Conservation (phyloP, 2,113 vertebrate species). For the Phrynosoma blainvillii region DNA sequence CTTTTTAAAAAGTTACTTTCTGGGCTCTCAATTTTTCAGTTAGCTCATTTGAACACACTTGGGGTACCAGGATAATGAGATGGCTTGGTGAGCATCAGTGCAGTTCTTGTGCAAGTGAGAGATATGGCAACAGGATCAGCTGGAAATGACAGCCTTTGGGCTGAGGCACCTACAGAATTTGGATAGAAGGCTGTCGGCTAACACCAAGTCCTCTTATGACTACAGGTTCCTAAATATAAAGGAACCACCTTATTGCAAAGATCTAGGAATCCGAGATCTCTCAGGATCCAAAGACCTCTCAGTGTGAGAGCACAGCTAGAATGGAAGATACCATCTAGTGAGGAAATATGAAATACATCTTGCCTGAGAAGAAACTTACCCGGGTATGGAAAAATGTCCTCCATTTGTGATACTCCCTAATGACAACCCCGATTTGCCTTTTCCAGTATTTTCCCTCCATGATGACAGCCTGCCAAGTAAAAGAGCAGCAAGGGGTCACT, state of each 20-base stretch:
- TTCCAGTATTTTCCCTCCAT: constrained; percentile 90
- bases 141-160: not conserved
- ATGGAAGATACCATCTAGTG: too few species aligned
- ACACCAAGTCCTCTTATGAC: not conserved
- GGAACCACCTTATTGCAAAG: not conserved
- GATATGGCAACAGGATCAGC: not conserved
- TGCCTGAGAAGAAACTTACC: constrained; percentile 65
- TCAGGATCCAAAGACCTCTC: not conserved
- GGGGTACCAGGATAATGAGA: not conserved
- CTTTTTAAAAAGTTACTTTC: not conserved
- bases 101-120: not conserved
- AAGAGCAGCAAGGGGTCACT: not conserved
- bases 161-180: not conserved
- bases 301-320: not conserved
- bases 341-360: not conserved
- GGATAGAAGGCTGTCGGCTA: not conserved
- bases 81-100: not conserved
- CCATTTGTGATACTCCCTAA: constrained; percentile 91
- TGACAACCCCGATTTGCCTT: constrained; percentile 88
- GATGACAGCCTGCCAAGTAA: constrained; percentile 73
- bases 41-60: not conserved
- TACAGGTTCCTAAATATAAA: not conserved
- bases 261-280: too few species aligned
- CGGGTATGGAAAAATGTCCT: constrained; percentile 89
- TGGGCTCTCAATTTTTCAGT: not conserved